Evolutionary conservation across 64 coral and sea anemone species (phyloP), one percentile per base, ranked within the genome.

Genomic region (Platygyra sinensis): DNA sequence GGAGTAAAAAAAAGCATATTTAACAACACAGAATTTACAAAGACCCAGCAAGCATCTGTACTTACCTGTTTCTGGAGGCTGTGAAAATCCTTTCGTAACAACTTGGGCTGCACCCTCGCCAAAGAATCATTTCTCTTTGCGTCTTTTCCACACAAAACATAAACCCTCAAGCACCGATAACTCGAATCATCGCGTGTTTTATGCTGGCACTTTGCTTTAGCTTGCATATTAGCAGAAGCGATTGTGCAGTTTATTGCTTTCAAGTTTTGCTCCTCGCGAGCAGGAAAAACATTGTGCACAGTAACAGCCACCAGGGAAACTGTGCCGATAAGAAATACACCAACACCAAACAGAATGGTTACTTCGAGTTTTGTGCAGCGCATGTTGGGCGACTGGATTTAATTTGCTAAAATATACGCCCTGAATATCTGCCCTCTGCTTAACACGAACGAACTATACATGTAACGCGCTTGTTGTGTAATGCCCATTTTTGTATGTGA

Each of bases 191-290:
- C 63, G 2, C 27, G 62, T 69, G 49, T 71, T 33, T 71, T 85
- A 42, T 85, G 18, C 22, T 61, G 5, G 63, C 81, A 85, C 25
- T 85, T 85, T 28, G 42, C 63, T 71, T 14, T 71, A 10, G 25
- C n/a, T 32, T 85, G 39, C 81, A 85, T 71, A 69, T 85, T 36
- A 5, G 38, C 63, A 29, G 81, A 85, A 17, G 38, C 22, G 19
- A 85, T 85, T 8, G 81, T 85, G 27, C 81, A 85, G 22, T 85
- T 85, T 85, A 85, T 85, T 51, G 30, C 63, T 85, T 71, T 85
- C 22, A 85, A 85, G 18, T 14, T 71, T 85, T 85, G 81, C 81
- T 85, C 81, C 22, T 69, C 62, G 38, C 33, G 63, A 14, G 81
- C 81, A 4, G 81, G 81, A 13, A 85, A 85, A 1, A 85, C 63